Conservation (phyloP, 1,140 invertebrate genomes). For the Leptonema lineaticorne region DNA sequence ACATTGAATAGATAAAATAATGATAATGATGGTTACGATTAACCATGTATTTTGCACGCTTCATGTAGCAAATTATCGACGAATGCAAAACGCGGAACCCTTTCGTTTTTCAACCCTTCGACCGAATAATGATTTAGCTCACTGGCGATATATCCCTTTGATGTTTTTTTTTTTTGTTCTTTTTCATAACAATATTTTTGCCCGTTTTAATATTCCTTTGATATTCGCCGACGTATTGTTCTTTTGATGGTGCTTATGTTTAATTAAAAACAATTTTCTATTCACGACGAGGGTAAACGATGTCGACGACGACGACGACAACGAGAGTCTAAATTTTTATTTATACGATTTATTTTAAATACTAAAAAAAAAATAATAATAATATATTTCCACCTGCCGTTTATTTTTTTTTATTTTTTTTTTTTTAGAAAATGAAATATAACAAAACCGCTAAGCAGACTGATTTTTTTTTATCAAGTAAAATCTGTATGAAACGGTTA, state of each 20-base stretch:
- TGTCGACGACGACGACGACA: no score
- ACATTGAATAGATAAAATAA: background rate
- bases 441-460: background rate
- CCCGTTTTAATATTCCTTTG: constrained; percentile 30
- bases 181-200: constrained; percentile 36
- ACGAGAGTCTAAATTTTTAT: no score
- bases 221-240: constrained; percentile 26
- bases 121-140: constrained; percentile 32
- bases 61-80: background rate
- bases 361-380: background rate
- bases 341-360: background rate
- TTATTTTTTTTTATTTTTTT: no score
- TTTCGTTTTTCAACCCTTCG: constrained; percentile 8
- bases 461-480: no score
- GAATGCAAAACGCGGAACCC: constrained; percentile 1
- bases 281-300: background rate
- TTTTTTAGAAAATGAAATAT: no score
- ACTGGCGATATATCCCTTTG: constrained; percentile 31
- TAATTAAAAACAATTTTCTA: constrained; percentile 32
- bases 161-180: no score
- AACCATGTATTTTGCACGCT: background rate
- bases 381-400: constrained; percentile 1
- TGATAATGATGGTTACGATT: background rate
- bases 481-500: no score
- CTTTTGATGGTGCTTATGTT: constrained; percentile 19